These are phyloP conservation scores for Eubucco bourcierii DNA, from an alignment of 2,113 vertebrate genomes.

Conservation along the genomic window DNA sequence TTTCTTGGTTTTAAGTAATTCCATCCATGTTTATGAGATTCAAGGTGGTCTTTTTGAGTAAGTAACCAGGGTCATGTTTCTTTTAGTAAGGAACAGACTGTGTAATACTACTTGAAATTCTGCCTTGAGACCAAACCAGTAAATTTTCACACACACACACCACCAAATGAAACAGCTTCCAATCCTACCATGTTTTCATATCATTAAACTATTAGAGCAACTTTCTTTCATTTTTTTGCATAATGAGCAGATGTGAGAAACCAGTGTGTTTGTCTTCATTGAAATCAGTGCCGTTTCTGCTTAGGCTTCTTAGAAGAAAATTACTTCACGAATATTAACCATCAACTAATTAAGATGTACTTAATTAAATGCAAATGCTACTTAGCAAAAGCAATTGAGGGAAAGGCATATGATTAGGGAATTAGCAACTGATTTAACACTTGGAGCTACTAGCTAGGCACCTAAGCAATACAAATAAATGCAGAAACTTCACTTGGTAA, in stretches of 20 bases:
- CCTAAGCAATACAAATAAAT: not conserved
- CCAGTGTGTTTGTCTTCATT: conserved; percentile 40
- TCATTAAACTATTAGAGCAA: conserved; percentile 35
- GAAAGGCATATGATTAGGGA: conserved; percentile 51
- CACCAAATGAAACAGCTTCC: not conserved
- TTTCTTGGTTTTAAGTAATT: not conserved
- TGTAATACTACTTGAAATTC: not conserved
- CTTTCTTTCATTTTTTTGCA: conserved; percentile 5
- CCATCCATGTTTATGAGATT: not conserved
- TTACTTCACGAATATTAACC: conserved; percentile 61
- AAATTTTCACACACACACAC: not conserved
- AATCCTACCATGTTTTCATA: not conserved
- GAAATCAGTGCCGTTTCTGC: conserved; percentile 31
- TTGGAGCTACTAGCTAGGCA: not conserved
- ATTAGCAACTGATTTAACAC: conserved; percentile 42
- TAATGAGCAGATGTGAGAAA: conserved; percentile 51
- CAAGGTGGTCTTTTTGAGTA: not conserved
- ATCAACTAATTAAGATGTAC: conserved; percentile 56
- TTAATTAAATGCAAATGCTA: conserved; percentile 70
- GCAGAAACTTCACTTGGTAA: not conserved
- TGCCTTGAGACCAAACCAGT: not conserved
- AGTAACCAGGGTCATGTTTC: not conserved
- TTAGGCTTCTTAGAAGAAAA: conserved; percentile 55
- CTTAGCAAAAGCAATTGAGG: conserved; percentile 41
- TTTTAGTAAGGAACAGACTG: not conserved